Percentiles rank a stretch among this genome's conserved stretches.
phyloP scores from a whole-genome alignment of 2,113 vertebrate species.

The Leptosomus discolor region DNA sequence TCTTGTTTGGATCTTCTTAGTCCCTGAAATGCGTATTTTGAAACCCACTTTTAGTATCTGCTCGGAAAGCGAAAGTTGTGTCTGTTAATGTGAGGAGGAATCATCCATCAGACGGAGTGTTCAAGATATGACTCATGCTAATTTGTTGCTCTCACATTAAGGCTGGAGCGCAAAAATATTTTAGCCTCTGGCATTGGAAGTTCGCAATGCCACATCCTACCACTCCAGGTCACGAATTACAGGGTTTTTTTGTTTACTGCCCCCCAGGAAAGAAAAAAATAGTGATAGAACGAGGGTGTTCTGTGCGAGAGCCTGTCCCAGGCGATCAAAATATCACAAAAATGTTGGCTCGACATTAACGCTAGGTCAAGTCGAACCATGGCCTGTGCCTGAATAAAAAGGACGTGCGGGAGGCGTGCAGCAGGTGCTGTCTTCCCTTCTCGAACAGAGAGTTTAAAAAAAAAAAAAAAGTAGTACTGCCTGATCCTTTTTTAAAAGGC shows the following conservation, averaged over 20 bases:
- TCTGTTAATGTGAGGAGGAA: slow-evolving; percentile 72
- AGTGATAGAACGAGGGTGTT: neutral
- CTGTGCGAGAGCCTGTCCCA: neutral
- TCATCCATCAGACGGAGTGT: slow-evolving; percentile 69
- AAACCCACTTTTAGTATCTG: slow-evolving; percentile 43
- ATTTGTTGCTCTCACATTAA: slow-evolving; percentile 74
- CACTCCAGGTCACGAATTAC: slow-evolving; percentile 59
- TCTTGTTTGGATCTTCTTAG: slow-evolving; percentile 20
- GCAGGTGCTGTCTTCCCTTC: slow-evolving; percentile 57
- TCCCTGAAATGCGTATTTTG: slow-evolving; percentile 38
- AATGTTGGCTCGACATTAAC: slow-evolving; percentile 37
- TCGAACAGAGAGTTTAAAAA: neutral
- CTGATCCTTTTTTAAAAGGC: slow-evolving; percentile 44
- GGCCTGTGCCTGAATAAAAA: slow-evolving; percentile 3
- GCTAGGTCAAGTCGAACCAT: slow-evolving; percentile 21
- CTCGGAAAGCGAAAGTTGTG: slow-evolving; percentile 69
- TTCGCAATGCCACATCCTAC: slow-evolving; percentile 65
- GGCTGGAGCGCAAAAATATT: slow-evolving; percentile 71
- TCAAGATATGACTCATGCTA: slow-evolving; percentile 82
- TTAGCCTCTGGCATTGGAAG: slow-evolving; percentile 78
- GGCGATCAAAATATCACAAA: neutral
- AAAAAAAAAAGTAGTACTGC: neutral
- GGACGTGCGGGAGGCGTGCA: slow-evolving; percentile 4
- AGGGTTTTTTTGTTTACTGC: neutral
- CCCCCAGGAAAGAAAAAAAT: neutral